Conservation (phyloP, 2,797 vertebrate species). For the Hydrophis major region DNA sequence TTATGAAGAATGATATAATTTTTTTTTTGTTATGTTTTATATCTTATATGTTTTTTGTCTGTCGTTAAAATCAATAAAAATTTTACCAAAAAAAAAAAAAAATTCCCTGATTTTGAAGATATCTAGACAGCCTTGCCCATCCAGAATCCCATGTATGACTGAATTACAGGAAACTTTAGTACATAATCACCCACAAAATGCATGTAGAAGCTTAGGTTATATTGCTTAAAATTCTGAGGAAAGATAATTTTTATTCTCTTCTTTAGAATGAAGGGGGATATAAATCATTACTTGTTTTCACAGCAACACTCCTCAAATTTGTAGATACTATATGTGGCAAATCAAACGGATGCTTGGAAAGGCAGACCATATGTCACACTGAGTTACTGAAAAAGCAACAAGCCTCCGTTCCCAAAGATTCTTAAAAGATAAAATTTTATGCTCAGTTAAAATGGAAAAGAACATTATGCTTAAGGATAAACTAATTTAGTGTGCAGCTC, state of each 20-base stretch:
- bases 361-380: slow-evolving; percentile 70
- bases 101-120: not conserved
- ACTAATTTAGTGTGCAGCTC: slow-evolving; percentile 55
- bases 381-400: slow-evolving; percentile 65
- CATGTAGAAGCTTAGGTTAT: slow-evolving; percentile 22
- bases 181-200: not conserved
- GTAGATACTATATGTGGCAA: slow-evolving; percentile 59
- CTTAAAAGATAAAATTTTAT: slow-evolving; percentile 71
- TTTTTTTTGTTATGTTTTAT: no score
- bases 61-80: no score
- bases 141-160: not conserved
- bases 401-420: slow-evolving; percentile 53
- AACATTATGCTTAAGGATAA: slow-evolving; percentile 71
- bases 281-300: slow-evolving; percentile 72
- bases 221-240: slow-evolving; percentile 51
- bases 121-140: not conserved
- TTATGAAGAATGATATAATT: no score
- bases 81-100: no score
- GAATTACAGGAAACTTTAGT: not conserved
- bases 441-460: slow-evolving; percentile 74
- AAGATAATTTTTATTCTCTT: slow-evolving; percentile 54
- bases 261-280: slow-evolving; percentile 61
- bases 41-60: no score
- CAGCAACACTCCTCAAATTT: slow-evolving; percentile 71
- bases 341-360: slow-evolving; percentile 68